A percentile compares a stretch with the other conserved stretches of the same genome.
Evolutionary conservation across 1,140 invertebrate species (phyloP).

Genomic region (Caenorhabditis remanei): DNA sequence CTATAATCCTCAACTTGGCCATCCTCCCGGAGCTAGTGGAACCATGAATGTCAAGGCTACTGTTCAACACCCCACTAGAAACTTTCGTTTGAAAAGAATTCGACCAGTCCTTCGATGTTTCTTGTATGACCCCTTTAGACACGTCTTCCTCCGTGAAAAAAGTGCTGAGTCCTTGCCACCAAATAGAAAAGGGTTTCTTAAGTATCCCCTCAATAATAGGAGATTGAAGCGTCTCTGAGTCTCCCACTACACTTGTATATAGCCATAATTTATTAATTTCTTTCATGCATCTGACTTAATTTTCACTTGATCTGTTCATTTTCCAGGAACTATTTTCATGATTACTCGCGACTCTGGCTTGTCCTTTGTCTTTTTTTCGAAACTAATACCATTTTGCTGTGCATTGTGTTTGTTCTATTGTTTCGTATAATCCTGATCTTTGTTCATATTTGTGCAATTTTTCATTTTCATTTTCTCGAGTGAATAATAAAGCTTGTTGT

Average conservation of each 20-base stretch:
- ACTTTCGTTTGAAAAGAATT: constrained; percentile 3
- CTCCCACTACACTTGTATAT: background rate
- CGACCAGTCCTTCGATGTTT: constrained; percentile 6
- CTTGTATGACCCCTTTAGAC: constrained; percentile 14
- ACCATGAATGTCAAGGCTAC: constrained; percentile 36
- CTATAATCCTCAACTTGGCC: constrained; percentile 27
- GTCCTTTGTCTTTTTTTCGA: constrained; percentile 28
- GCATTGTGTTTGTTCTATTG: constrained; percentile 26
- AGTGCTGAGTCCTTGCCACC: constrained; percentile 8
- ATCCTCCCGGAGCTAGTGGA: constrained; percentile 18
- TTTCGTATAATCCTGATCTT: background rate
- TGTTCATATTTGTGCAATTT: background rate
- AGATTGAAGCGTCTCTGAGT: constrained; percentile 14
- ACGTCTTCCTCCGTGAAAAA: constrained; percentile 27
- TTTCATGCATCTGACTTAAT: background rate
- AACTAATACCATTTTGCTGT: background rate
- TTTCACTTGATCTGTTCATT: constrained; percentile 41
- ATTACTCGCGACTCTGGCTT: constrained; percentile 43
- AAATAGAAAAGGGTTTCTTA: constrained; percentile 5
- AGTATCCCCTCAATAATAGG: constrained; percentile 2
- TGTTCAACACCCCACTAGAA: constrained; percentile 36
- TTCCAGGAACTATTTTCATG: constrained; percentile 43
- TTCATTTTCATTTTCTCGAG: background rate
- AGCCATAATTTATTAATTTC: background rate
- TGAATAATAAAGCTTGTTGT: constrained; percentile 28